phyloP scores from a whole-genome alignment of 2,888 invertebrate species.

The Gari tellinella region DNA sequence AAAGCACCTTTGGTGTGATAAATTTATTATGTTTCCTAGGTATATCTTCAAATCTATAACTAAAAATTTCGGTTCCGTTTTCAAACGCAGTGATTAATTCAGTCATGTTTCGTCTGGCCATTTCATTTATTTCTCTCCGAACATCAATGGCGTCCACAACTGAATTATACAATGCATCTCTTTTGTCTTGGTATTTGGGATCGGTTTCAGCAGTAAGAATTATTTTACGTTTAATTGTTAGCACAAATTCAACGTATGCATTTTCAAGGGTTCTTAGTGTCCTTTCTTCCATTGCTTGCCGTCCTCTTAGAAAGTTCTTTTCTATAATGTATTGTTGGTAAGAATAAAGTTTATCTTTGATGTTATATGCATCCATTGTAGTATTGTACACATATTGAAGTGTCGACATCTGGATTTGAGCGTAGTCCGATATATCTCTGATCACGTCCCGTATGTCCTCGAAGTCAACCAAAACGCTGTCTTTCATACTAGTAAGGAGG shows the following conservation, averaged over 20 bases:
- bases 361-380: constrained; percentile 42
- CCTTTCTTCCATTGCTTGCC: constrained; percentile 77
- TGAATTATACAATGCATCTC: constrained; percentile 53
- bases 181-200: constrained; percentile 11
- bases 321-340: constrained; percentile 70
- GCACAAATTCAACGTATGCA: constrained; percentile 70
- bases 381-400: constrained; percentile 37
- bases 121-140: constrained; percentile 62
- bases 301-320: constrained; percentile 71
- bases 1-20: constrained; percentile 69
- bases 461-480: constrained; percentile 31
- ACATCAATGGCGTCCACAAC: constrained; percentile 57
- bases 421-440: constrained; percentile 31
- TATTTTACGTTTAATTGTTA: constrained; percentile 47
- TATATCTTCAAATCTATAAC: constrained; percentile 65
- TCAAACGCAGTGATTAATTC: constrained; percentile 65
- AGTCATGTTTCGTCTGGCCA: constrained; percentile 66
- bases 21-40: constrained; percentile 56
- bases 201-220: constrained; percentile 19
- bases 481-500: constrained; percentile 37
- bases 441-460: constrained; percentile 42
- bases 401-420: constrained; percentile 49
- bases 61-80: constrained; percentile 69
- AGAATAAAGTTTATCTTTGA: constrained; percentile 61
- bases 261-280: constrained; percentile 64